phyloP scores from a whole-genome alignment of 2,113 vertebrate genomes.

The Toxostoma redivivum region DNA sequence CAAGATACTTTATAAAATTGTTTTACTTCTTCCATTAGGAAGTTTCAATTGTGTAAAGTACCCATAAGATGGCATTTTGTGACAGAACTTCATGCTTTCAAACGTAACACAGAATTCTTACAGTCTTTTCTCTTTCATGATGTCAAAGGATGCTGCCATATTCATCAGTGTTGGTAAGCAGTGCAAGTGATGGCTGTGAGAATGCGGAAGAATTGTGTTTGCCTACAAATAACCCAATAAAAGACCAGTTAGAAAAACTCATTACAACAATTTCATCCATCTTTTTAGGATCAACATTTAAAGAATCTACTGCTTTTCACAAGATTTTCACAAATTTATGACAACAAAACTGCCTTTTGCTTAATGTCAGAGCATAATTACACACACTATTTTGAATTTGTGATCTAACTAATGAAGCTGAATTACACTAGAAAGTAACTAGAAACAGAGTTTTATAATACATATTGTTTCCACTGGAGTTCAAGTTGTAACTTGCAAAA shows the following conservation, averaged over 20 bases:
- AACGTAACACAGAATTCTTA: constrained; percentile 28
- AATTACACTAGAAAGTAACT: background rate
- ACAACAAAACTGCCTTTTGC: background rate
- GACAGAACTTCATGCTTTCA: background rate
- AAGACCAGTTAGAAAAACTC: background rate
- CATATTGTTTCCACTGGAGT: background rate
- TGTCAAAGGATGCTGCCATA: constrained; percentile 97
- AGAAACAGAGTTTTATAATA: background rate
- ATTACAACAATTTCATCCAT: background rate
- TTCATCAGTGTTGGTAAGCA: constrained; percentile 97
- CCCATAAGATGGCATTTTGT: background rate
- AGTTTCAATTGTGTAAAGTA: background rate
- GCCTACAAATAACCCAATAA: constrained; percentile 72
- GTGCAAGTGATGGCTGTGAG: constrained; percentile 96
- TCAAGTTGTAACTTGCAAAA: background rate
- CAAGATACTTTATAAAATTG: background rate
- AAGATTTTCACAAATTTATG: background rate
- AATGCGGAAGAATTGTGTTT: constrained; percentile 97
- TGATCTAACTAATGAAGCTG: background rate
- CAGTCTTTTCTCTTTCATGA: constrained; percentile 93
- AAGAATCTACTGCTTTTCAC: background rate
- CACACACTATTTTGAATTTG: background rate
- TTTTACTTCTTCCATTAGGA: background rate
- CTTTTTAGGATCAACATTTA: background rate
- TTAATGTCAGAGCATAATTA: background rate